Conservation (phyloP, 1,140 invertebrate genomes). For the Brachionus rubens region DNA sequence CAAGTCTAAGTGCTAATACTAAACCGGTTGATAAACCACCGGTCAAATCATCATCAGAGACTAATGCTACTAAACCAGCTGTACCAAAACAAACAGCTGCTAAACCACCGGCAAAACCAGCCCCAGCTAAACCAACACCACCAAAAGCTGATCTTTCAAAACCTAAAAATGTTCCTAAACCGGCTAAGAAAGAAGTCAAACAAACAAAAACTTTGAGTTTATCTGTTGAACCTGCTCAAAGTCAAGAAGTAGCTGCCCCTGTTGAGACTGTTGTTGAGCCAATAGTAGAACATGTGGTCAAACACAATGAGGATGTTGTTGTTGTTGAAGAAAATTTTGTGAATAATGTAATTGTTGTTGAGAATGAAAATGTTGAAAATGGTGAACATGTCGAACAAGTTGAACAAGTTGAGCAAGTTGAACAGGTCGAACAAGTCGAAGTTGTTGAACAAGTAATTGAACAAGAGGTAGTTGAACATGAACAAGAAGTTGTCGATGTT, state of each 20-base stretch:
- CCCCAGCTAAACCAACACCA: not conserved
- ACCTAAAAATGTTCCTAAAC: not conserved
- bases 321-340: conserved; percentile 41
- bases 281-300: conserved; percentile 51
- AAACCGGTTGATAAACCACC: not conserved
- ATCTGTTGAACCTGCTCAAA: conserved; percentile 14
- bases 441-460: conserved; percentile 47
- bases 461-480: conserved; percentile 29
- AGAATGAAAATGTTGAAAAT: conserved; percentile 42
- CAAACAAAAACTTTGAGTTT: not conserved
- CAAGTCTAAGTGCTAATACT: not conserved
- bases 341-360: conserved; percentile 36
- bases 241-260: conserved; percentile 43
- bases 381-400: conserved; percentile 30
- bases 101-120: not conserved
- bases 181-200: conserved; percentile 46
- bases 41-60: not conserved
- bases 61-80: not conserved
- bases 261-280: conserved; percentile 49
- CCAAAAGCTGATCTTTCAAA: not conserved
- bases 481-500: not conserved
- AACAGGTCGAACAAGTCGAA: conserved; percentile 19
- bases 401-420: conserved; percentile 34
- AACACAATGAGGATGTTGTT: conserved; percentile 49
- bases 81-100: not conserved